phyloP scores from a whole-genome alignment of 2,797 vertebrate species.

The Rousettus madagascariensis region DNA sequence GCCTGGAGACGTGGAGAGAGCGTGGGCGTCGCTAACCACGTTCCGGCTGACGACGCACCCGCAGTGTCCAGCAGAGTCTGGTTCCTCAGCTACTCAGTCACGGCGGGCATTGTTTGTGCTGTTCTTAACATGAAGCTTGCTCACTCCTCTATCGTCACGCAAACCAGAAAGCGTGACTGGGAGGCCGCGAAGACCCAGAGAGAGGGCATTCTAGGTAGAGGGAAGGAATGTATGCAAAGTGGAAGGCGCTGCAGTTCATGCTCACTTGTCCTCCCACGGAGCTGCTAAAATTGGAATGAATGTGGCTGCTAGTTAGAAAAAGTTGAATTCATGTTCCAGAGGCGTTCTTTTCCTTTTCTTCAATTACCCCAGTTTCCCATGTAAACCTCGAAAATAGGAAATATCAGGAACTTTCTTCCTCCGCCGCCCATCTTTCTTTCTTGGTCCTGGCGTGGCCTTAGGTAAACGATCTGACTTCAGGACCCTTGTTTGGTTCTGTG shows the following conservation, averaged over 20 bases:
- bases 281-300: conserved; percentile 55
- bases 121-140: neutral
- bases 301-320: conserved; percentile 35
- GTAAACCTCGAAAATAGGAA: neutral
- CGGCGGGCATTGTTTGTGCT: neutral
- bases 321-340: conserved; percentile 14
- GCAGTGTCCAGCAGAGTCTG: neutral
- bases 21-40: too few relatives aligned
- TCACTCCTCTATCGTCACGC: neutral
- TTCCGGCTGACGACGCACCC: neutral
- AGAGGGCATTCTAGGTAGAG: neutral
- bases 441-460: neutral
- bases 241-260: neutral
- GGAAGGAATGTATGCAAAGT: neutral
- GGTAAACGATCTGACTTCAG: neutral
- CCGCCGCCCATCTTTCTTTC: neutral
- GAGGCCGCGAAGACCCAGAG: neutral
- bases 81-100: rapidly evolving
- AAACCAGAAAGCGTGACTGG: neutral
- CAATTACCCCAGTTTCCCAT: neutral
- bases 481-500: neutral
- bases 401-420: neutral
- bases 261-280: conserved; percentile 57
- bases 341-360: neutral
- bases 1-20: neutral